A percentile compares a stretch with the other conserved stretches of the same genome.
These are phyloP conservation scores for Nephila pilipes DNA, from an alignment of 1,140 invertebrate genomes.

Conservation along the genomic window DNA sequence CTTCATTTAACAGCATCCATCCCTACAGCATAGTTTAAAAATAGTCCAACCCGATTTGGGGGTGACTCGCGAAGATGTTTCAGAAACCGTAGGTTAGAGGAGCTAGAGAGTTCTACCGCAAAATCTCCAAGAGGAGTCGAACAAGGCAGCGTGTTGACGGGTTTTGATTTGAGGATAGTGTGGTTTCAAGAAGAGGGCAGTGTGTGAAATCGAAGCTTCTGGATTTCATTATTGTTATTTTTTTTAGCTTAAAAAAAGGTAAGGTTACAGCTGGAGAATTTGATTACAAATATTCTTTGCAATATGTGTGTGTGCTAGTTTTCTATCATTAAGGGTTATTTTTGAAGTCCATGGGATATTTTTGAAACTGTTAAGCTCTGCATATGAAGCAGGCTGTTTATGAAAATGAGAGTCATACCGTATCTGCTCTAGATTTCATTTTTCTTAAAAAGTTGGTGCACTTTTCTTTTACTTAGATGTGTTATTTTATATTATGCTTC, in stretches of 20 bases:
- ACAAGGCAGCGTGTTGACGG: constrained; percentile 12
- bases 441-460: neutral
- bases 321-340: neutral
- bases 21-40: constrained; percentile 5
- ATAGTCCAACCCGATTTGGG: constrained; percentile 33
- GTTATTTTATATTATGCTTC: neutral
- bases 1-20: constrained; percentile 34
- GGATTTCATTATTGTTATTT: constrained; percentile 29
- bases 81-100: neutral
- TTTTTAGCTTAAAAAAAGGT: neutral
- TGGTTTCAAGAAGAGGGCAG: neutral
- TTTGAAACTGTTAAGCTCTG: neutral
- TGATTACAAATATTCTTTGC: neutral
- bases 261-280: neutral
- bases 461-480: neutral
- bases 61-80: constrained; percentile 19
- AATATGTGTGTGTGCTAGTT: neutral
- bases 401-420: neutral
- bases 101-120: neutral
- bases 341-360: neutral
- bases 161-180: constrained; percentile 6
- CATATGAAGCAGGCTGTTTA: neutral
- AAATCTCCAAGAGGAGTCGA: neutral
- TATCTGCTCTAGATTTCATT: too few relatives aligned
- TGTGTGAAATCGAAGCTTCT: neutral